Evolutionary conservation across 2,797 vertebrate genomes (phyloP).

Genomic region (Myotis pilosus): DNA sequence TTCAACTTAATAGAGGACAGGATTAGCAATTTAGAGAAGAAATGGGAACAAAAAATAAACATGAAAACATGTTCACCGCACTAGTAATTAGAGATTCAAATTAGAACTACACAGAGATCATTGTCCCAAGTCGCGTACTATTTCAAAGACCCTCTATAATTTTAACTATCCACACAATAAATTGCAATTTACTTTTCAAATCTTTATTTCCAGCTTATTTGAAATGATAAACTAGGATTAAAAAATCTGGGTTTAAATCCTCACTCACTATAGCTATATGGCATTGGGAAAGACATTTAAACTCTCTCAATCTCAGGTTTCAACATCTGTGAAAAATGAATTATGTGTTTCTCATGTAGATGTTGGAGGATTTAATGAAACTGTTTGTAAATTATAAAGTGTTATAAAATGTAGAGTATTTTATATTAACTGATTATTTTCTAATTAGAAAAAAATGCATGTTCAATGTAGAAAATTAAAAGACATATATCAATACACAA

Average conservation of each 20-base stretch:
- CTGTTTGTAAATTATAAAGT: not conserved
- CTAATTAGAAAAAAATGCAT: not conserved
- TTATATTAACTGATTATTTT: not conserved
- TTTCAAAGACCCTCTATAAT: not conserved
- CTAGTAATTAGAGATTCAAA: not conserved
- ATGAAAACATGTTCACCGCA: not conserved
- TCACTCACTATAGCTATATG: not conserved
- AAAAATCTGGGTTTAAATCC: conserved; percentile 20
- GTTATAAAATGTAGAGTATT: not conserved
- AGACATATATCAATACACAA: not conserved
- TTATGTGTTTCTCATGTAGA: not conserved
- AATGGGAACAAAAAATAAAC: not conserved
- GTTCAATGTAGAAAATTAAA: not conserved
- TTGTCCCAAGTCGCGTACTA: not conserved
- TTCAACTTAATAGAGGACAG: not conserved
- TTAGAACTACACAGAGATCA: conserved; percentile 19
- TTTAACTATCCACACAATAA: not conserved
- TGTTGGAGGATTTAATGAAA: not conserved
- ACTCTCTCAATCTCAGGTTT: not conserved
- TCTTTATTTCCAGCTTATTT: not conserved
- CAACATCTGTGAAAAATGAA: not conserved
- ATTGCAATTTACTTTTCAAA: conserved; percentile 44
- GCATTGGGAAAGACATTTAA: not conserved
- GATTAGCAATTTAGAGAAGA: not conserved
- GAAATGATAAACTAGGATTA: not conserved